Evolutionary conservation across 2,888 invertebrate species (phyloP), one percentile per base, ranked within the genome.

Genomic region (Temnothorax rugatulus): DNA sequence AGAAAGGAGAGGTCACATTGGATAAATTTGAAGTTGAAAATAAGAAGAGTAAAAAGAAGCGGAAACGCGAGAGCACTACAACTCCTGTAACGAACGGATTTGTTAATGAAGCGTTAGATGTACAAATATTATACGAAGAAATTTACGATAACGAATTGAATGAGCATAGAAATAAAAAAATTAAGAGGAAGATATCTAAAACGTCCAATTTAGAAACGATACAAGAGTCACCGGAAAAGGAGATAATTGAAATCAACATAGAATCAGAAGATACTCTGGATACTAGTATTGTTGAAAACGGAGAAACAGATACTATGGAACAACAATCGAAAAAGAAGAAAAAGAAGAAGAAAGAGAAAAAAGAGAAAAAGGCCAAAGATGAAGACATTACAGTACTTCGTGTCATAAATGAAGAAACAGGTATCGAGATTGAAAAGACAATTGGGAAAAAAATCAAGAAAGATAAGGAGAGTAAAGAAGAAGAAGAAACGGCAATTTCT

Each of bases 1-100:
- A 90, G 61, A 93, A 92, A 75, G 89, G 83, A 8, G 92, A 88
- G 79, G 59, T 29, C 4, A 93, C 87, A 50, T 87, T 94, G 18
- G 94, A 95, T 82, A 94, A 93, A 88, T 94, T 93, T 77, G 94
- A 94, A 83, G 92, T 95, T 13, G 92, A 92, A 41, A 92, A 91
- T 82, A 90, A 89, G 3, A 93, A 93, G 69, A 68, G 84, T 9
- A 92, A 90, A 75, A 93, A 90, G 61, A 91, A 91, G 41, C 89
- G 86, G 38, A 88, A 90, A 47, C 69, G 54, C 8, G 59, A 87
- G 4, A 59, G 63, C n/a, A 84, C 69, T 66, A 18, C 50, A 2
- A 79, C 13, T 73, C n/a, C 64, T n/a, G 77, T 82, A 3, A 69
- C 83, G n/a, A 84, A 73, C 2, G 90, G 91, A n/a, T 91, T 93